Evolutionary conservation across 2,113 vertebrate genomes (phyloP).

Genomic region (Cranoglanis bouderius): DNA sequence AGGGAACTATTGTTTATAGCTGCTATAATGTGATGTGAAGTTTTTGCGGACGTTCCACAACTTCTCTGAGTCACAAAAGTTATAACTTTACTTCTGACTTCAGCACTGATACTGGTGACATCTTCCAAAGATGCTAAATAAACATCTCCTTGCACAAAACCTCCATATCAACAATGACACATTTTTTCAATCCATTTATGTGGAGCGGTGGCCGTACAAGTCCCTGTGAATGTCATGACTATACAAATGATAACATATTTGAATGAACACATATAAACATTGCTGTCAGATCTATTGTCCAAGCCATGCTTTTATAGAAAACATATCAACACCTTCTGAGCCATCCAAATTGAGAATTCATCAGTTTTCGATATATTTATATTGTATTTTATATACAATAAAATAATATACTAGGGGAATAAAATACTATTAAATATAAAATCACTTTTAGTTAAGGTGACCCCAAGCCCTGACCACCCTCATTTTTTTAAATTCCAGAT

Average conservation of each 20-base stretch:
- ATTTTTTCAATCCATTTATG: not conserved
- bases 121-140: not conserved
- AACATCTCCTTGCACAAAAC: not conserved
- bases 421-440: not conserved
- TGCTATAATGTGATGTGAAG: not conserved
- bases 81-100: not conserved
- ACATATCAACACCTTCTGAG: not conserved
- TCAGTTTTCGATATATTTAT: too few species aligned
- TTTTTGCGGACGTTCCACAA: not conserved
- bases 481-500: not conserved
- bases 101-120: not conserved
- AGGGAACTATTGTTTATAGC: not conserved
- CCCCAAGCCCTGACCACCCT: not conserved
- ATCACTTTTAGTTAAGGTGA: not conserved
- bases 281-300: not conserved
- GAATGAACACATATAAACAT: not conserved
- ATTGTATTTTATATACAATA: not conserved
- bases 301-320: not conserved
- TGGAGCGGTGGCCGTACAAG: not conserved
- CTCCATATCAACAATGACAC: not conserved
- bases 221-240: not conserved
- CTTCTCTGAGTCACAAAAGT: not conserved
- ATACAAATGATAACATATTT: not conserved
- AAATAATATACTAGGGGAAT: not conserved
- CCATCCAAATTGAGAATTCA: not conserved